Conservation (phyloP, 92 coral and sea anemone genomes). For the Hydrozoanthus gracilis region DNA sequence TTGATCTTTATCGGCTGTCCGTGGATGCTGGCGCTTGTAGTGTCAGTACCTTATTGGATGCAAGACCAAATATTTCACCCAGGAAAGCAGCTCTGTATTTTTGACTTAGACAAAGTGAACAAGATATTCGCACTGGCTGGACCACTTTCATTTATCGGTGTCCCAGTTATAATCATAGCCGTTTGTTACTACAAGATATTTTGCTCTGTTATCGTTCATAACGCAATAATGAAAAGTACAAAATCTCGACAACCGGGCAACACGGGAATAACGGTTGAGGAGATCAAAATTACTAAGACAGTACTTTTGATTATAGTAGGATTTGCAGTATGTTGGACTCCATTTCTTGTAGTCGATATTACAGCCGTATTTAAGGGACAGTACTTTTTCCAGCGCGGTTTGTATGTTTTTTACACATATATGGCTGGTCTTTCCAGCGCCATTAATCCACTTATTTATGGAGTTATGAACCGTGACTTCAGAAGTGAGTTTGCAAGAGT, state of each 20-base stretch:
- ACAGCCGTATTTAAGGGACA: constrained; percentile 32
- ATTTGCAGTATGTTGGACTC: constrained; percentile 57
- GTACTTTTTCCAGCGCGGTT: constrained; percentile 36
- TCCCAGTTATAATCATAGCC: constrained; percentile 47
- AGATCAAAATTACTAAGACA: constrained; percentile 56
- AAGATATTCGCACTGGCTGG: constrained; percentile 35
- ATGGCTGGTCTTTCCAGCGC: constrained; percentile 48
- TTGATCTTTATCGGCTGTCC: constrained; percentile 42
- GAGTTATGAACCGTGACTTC: constrained; percentile 51
- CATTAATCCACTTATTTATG: constrained; percentile 46
- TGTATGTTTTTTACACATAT: constrained; percentile 42
- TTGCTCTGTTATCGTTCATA: constrained; percentile 35
- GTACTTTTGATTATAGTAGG: constrained; percentile 50
- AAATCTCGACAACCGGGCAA: background rate
- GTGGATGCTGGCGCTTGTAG: constrained; percentile 50
- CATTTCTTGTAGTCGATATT: constrained; percentile 40
- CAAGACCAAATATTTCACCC: constrained; percentile 55
- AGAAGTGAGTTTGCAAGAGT: constrained; percentile 36
- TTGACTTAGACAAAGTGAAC: constrained; percentile 47
- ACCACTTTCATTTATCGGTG: constrained; percentile 37
- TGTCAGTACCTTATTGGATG: constrained; percentile 54
- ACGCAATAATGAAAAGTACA: constrained; percentile 27
- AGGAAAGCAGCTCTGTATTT: constrained; percentile 60
- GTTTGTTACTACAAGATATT: constrained; percentile 56
- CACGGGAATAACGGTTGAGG: constrained; percentile 37